These are phyloP conservation scores for Arnoldichthys spilopterus DNA, from an alignment of 2,797 vertebrate species.

Conservation along the genomic window DNA sequence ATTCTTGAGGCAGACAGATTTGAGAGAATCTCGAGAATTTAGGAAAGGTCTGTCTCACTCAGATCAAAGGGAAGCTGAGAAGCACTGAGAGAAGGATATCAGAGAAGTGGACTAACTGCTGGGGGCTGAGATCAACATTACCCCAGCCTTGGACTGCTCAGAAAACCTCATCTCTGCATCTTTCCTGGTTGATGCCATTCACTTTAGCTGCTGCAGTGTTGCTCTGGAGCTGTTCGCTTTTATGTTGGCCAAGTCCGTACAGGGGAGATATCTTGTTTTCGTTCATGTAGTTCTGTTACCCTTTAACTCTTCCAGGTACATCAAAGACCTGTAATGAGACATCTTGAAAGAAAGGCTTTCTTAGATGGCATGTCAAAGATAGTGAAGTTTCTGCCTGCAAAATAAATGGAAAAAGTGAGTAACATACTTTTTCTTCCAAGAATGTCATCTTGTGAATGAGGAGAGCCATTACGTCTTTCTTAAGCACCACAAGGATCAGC, in stretches of 20 bases:
- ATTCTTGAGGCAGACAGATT: slow-evolving; percentile 68
- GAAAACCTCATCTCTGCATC: slow-evolving; percentile 16
- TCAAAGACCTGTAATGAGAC: slow-evolving; percentile 8
- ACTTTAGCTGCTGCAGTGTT: background rate
- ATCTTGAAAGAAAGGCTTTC: background rate
- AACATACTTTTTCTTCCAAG: background rate
- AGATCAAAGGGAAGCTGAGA: slow-evolving; percentile 67
- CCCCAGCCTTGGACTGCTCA: background rate
- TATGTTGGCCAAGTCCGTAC: background rate
- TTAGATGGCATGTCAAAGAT: background rate
- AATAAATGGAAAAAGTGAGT: background rate
- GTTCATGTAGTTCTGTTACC: background rate
- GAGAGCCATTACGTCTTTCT: slow-evolving; percentile 5
- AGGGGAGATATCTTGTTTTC: background rate
- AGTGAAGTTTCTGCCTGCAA: background rate
- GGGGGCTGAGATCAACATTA: slow-evolving; percentile 19
- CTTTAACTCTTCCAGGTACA: slow-evolving; percentile 11
- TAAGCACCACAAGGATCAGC: slow-evolving; percentile 10
- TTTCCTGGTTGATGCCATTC: background rate
- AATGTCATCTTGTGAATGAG: background rate
- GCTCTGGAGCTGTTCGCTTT: background rate
- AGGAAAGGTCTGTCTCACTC: slow-evolving; percentile 72
- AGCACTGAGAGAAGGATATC: slow-evolving; percentile 27
- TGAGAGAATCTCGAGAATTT: slow-evolving; percentile 60
- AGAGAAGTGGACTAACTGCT: slow-evolving; percentile 38